Percentiles rank a stretch among this genome's conserved stretches.
Evolutionary conservation across 2,797 vertebrate genomes (phyloP).

Genomic region (Sebastes taczanowskii): DNA sequence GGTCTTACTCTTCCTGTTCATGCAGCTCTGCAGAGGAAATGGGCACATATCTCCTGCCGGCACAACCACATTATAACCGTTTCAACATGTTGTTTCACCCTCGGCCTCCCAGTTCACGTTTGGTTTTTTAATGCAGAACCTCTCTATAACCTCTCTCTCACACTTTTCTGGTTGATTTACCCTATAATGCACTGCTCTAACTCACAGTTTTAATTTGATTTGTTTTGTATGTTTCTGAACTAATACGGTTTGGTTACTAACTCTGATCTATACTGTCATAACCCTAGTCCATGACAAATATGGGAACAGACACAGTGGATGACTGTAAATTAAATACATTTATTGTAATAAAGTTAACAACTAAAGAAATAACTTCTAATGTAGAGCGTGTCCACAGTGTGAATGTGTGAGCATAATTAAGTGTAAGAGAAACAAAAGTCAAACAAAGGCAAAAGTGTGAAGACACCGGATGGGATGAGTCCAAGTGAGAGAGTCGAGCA

Average conservation of each 20-base stretch:
- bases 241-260: background rate
- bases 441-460: no score
- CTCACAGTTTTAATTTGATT: background rate
- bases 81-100: background rate
- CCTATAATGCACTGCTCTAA: background rate
- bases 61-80: background rate
- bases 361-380: background rate
- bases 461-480: no score
- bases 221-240: background rate
- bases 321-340: background rate
- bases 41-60: slow-evolving; percentile 7
- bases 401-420: no score
- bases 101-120: background rate
- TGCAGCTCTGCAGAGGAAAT: slow-evolving; percentile 24
- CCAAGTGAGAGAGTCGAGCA: no score
- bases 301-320: background rate
- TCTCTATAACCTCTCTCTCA: background rate
- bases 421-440: no score
- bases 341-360: background rate
- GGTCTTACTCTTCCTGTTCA: slow-evolving; percentile 57
- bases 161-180: background rate
- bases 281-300: background rate
- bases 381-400: no score
- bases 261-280: background rate
- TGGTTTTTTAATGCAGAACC: background rate